These are phyloP conservation scores for Chaunax sp. DNA, from an alignment of 2,797 vertebrate species.

Conservation along the genomic window DNA sequence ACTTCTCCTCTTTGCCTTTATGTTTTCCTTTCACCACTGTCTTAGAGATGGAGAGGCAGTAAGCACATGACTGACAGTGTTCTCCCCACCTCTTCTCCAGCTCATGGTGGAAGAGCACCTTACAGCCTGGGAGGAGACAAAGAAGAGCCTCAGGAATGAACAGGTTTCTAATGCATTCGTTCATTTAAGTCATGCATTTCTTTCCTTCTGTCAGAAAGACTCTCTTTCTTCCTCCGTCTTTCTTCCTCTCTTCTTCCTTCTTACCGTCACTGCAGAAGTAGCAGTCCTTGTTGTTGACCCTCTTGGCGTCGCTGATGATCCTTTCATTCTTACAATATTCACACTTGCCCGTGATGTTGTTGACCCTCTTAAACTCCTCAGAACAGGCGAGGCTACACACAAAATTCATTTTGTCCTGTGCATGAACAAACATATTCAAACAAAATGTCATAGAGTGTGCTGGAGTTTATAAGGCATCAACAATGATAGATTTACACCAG, in stretches of 20 bases:
- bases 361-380: constrained; percentile 89
- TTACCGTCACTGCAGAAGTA: constrained; percentile 93
- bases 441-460: not conserved
- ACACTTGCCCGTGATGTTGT: constrained; percentile 85
- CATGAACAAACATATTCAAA: not conserved
- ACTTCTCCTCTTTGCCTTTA: constrained; percentile 83
- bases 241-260: too few relatives aligned
- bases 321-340: constrained; percentile 91
- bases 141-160: not conserved
- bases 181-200: too few relatives aligned
- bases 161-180: not conserved
- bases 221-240: not conserved
- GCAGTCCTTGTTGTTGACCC: constrained; percentile 86
- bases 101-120: constrained; percentile 87
- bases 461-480: not conserved
- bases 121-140: constrained; percentile 83
- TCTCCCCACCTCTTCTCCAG: constrained; percentile 88
- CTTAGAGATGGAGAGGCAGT: constrained; percentile 88
- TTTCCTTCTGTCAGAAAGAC: not conserved
- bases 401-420: constrained; percentile 88
- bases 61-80: constrained; percentile 89
- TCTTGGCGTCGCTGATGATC: constrained; percentile 86
- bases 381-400: constrained; percentile 89
- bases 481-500: constrained; percentile 49
- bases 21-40: constrained; percentile 84